These are phyloP conservation scores for Antheraea yamamai DNA, from an alignment of 2,888 invertebrate genomes.

Conservation along the genomic window DNA sequence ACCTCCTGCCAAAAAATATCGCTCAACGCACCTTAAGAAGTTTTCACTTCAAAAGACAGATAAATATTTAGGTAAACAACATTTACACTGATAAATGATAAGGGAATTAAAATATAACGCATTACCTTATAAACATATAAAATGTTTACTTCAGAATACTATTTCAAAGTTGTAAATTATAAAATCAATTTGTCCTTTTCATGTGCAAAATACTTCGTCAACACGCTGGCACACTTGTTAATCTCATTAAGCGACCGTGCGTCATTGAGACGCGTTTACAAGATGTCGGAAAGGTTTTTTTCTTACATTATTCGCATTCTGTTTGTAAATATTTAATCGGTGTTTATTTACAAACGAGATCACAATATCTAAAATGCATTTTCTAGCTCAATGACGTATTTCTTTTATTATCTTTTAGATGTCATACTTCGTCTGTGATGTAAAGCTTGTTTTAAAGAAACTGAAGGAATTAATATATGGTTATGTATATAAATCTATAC, in stretches of 20 bases:
- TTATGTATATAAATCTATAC: too few species aligned
- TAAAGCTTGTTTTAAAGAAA: too few species aligned
- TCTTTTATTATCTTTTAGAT: not conserved
- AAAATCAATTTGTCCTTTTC: slow-evolving; percentile 57
- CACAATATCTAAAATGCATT: not conserved
- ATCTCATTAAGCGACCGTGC: slow-evolving; percentile 45
- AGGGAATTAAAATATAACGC: not conserved
- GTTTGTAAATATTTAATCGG: not conserved
- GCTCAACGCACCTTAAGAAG: too few species aligned
- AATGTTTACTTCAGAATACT: not conserved
- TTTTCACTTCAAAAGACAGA: too few species aligned
- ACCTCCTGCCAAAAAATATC: too few species aligned
- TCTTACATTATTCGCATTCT: slow-evolving; percentile 16
- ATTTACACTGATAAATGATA: not conserved
- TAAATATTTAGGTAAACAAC: not conserved
- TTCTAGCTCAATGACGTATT: not conserved
- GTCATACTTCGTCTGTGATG: too few species aligned
- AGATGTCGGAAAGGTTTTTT: slow-evolving; percentile 16
- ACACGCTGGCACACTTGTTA: slow-evolving; percentile 61
- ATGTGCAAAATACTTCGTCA: slow-evolving; percentile 64
- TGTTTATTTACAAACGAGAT: not conserved
- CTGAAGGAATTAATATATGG: too few species aligned
- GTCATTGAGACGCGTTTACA: slow-evolving; percentile 61
- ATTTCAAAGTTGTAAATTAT: slow-evolving; percentile 47
- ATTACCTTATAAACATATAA: not conserved